Conservation (phyloP, 37 sponge, comb jelly and placozoan genomes). For the Ianthella basta region DNA sequence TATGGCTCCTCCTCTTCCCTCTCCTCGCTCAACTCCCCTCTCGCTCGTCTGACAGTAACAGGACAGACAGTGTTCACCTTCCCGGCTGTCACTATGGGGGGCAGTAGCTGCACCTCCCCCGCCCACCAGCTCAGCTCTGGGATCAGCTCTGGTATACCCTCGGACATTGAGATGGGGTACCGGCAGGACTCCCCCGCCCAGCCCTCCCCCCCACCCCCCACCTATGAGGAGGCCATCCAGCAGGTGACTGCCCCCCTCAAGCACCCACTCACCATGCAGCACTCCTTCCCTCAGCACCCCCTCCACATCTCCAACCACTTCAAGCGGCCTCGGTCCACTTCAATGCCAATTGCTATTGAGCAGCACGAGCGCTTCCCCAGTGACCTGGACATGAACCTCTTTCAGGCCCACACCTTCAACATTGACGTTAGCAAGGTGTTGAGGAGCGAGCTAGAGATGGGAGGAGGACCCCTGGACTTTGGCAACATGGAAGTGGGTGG, state of each 20-base stretch:
- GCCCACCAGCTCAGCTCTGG: conserved; percentile 13
- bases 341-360: conserved; percentile 47
- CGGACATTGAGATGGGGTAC: conserved; percentile 12
- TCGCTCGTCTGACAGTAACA: conserved; percentile 2
- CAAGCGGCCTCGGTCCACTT: conserved; percentile 70
- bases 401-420: conserved; percentile 32
- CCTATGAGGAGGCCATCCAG: conserved; percentile 42
- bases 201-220: conserved; percentile 46
- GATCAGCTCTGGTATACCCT: conserved; percentile 28
- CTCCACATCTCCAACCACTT: conserved; percentile 62
- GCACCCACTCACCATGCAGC: conserved; percentile 28
- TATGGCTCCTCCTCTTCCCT: conserved; percentile 78
- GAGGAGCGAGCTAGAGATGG: conserved; percentile 48
- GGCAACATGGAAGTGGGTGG: not conserved
- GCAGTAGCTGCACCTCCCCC: conserved; percentile 4
- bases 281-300: conserved; percentile 38
- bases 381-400: conserved; percentile 67
- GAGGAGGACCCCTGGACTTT: conserved; percentile 62
- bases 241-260: conserved; percentile 29
- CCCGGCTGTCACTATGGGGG: not conserved
- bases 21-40: conserved; percentile 85
- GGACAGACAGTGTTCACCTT: not conserved
- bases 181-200: not conserved
- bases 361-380: conserved; percentile 27
- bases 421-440: conserved; percentile 63